A percentile compares a stretch with the other conserved stretches of the same genome.
These are phyloP conservation scores for Sesia bembeciformis DNA, from an alignment of 2,888 invertebrate genomes.

Conservation along the genomic window DNA sequence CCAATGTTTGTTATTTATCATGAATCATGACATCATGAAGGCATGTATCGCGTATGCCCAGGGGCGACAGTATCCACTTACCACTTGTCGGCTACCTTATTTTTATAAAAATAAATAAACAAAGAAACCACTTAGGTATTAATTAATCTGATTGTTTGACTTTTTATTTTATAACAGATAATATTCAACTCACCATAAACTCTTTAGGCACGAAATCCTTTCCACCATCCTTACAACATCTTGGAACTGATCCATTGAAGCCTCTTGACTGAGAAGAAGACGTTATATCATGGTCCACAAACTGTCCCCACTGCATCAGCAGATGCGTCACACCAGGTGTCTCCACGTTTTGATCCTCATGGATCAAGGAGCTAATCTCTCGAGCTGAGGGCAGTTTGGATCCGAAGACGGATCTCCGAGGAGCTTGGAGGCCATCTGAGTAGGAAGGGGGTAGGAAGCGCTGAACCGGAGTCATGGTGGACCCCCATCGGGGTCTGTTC, in stretches of 20 bases:
- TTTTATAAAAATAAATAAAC: too few species aligned
- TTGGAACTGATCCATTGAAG: constrained; percentile 85
- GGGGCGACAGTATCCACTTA: too few species aligned
- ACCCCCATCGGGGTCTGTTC: constrained; percentile 84
- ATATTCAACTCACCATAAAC: constrained; percentile 66
- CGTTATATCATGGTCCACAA: constrained; percentile 91
- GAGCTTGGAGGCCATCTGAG: constrained; percentile 80
- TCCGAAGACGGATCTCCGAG: constrained; percentile 75
- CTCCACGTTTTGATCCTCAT: constrained; percentile 76
- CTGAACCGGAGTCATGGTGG: constrained; percentile 87
- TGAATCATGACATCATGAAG: too few species aligned
- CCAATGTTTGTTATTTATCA: too few species aligned
- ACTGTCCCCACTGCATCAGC: constrained; percentile 94
- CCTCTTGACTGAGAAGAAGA: constrained; percentile 84
- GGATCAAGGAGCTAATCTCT: constrained; percentile 79
- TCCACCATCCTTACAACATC: constrained; percentile 81
- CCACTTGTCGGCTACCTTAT: too few species aligned
- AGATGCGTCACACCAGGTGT: constrained; percentile 81
- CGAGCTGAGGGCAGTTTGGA: constrained; percentile 82
- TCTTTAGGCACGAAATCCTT: constrained; percentile 75
- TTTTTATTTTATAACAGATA: too few species aligned
- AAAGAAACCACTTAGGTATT: too few species aligned
- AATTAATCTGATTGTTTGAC: too few species aligned
- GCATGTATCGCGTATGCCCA: too few species aligned
- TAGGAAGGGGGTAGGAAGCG: constrained; percentile 88